Evolutionary conservation across 2,797 vertebrate species (phyloP), one percentile per base, ranked within the genome.

Genomic region (Peromyscus attwateri): DNA sequence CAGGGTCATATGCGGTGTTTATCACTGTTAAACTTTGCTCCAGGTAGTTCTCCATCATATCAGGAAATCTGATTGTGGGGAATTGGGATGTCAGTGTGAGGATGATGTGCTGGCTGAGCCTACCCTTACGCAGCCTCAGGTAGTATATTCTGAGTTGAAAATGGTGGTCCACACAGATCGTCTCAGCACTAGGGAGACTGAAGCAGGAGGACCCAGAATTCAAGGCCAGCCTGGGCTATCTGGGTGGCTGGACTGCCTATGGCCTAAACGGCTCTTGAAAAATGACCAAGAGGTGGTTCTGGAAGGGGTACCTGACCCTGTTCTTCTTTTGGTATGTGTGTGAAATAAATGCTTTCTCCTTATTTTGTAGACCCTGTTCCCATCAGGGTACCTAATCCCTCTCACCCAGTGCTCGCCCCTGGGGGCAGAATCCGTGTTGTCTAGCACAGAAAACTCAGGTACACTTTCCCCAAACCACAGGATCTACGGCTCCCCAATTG

Each of bases 371-470:
- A 98, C 99, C 73, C 98, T 99, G 95, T 98, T 99, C 1, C 99
- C 99, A 0, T 99, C 99, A 21, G 99, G 99, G 91, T 99, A 99
- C 98, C 98, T 99, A 93, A 99, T 99, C 98, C 99, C 99, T 40
- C 98, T 99, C 95, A 97, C 99, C 80, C 99, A 99, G 97, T 99
- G 97, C 95, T 98, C 97, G 89, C 99, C 97, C 80, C 97, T 98
- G 97, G 98, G 98, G 98, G 98, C 94, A 98, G 99, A 97, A 89
- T 96, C 96, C 97, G 97, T 80, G 40, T 92, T 98, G 94, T 93
- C 97, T 95, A 98, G 77, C 83, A 97, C 79, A 91, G 98, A 98
- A 98, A 99, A 97, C 94, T 87, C 99, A 91, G 98, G 98, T 43
- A 92, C 98, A 2, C 96, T 96, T 70, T 98, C 99, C 3, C 97